Conservation (phyloP, 2,113 vertebrate genomes). For the Labeo catla region DNA sequence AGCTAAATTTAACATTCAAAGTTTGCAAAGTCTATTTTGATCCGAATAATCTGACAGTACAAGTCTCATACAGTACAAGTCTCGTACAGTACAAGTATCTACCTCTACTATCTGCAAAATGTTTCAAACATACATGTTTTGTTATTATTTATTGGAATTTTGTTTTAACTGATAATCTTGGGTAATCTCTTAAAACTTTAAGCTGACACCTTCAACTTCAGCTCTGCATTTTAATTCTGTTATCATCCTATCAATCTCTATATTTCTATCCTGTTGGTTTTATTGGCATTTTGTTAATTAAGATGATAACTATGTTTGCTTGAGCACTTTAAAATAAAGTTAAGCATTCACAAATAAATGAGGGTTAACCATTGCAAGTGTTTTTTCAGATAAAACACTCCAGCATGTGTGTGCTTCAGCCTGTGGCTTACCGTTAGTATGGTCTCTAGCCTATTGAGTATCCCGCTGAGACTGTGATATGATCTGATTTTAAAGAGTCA, state of each 20-base stretch:
- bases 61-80: not conserved
- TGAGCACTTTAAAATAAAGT: not conserved
- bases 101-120: too few relatives aligned
- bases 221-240: not conserved
- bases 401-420: not conserved
- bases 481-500: constrained; percentile 15
- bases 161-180: too few relatives aligned
- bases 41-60: not conserved
- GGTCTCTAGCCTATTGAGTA: not conserved
- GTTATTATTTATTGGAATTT: too few relatives aligned
- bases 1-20: not conserved
- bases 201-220: not conserved
- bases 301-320: not conserved
- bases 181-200: not conserved
- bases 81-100: not conserved
- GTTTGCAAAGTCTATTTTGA: not conserved
- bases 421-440: not conserved
- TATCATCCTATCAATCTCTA: not conserved
- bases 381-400: not conserved
- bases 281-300: not conserved
- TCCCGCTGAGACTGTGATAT: constrained; percentile 7
- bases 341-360: constrained; percentile 5
- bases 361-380: constrained; percentile 11
- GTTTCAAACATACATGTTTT: too few relatives aligned
- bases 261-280: not conserved